Conservation (phyloP, 2,113 vertebrate genomes). For the Heloderma charlesbogerti region DNA sequence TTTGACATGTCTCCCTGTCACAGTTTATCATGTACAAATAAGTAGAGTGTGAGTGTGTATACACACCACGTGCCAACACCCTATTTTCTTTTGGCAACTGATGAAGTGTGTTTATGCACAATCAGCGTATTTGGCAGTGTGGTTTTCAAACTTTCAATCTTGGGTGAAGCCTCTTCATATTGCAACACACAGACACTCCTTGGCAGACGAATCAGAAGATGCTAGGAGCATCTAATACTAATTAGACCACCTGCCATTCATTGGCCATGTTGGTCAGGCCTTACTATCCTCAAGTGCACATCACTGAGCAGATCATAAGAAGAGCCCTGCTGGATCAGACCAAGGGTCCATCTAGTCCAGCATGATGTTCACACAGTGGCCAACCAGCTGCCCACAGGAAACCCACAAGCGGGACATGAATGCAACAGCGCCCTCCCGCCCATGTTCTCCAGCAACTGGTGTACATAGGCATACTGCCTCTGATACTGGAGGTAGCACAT, state of each 20-base stretch:
- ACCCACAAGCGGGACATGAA: too few relatives aligned
- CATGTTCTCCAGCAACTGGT: too few relatives aligned
- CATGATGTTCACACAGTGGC: too few relatives aligned
- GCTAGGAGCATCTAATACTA: neutral
- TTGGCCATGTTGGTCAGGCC: neutral
- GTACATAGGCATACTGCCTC: too few relatives aligned
- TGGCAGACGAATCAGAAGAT: neutral
- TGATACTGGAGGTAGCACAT: too few relatives aligned
- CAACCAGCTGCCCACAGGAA: too few relatives aligned
- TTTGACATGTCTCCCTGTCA: neutral
- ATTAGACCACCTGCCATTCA: neutral
- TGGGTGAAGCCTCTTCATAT: neutral
- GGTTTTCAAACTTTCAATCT: neutral
- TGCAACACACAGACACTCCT: neutral
- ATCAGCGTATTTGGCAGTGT: neutral
- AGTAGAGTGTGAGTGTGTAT: neutral
- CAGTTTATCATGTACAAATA: too few relatives aligned
- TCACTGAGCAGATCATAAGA: too few relatives aligned
- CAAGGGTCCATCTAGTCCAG: too few relatives aligned
- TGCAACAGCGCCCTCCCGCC: too few relatives aligned
- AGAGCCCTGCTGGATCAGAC: too few relatives aligned
- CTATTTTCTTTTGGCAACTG: neutral
- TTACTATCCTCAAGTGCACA: too few relatives aligned
- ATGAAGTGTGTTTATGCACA: neutral
- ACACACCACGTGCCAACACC: neutral